Percentiles rank a stretch among this genome's conserved stretches.
Evolutionary conservation across 2,113 vertebrate genomes (phyloP).

Genomic region (Phoxinus phoxinus): DNA sequence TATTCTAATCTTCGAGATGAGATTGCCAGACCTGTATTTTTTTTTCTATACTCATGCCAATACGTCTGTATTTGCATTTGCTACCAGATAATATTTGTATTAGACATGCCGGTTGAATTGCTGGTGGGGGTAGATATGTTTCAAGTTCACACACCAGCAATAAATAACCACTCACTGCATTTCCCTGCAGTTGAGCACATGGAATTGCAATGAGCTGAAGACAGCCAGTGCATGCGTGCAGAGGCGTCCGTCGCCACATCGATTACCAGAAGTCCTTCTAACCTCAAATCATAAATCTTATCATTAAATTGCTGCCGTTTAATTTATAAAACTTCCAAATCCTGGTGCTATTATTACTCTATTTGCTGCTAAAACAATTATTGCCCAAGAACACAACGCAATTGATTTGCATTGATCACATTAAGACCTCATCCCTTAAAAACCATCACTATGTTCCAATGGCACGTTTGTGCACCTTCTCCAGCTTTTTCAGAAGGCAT

Average conservation of each 20-base stretch:
- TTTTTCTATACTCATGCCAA: constrained; percentile 44
- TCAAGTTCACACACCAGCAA: constrained; percentile 43
- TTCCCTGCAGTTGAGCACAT: constrained; percentile 59
- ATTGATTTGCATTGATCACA: background rate
- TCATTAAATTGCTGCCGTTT: background rate
- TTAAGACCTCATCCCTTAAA: constrained; percentile 2
- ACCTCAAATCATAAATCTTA: constrained; percentile 2
- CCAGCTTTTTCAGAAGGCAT: background rate
- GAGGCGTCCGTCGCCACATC: background rate
- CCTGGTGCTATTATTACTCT: background rate
- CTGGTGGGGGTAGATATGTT: constrained; percentile 42
- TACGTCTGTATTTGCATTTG: constrained; percentile 70
- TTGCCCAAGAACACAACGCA: background rate
- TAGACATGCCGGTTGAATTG: constrained; percentile 54
- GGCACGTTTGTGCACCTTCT: background rate
- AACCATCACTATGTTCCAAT: background rate
- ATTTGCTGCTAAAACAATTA: background rate
- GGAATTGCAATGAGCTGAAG: constrained; percentile 57
- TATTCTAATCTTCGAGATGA: background rate
- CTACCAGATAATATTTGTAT: constrained; percentile 63
- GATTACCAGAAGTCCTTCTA: background rate
- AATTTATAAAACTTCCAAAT: background rate
- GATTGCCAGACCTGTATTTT: constrained; percentile 19
- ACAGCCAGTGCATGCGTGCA: constrained; percentile 45
- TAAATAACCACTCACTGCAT: constrained; percentile 54